Evolutionary conservation across 2,797 vertebrate species (phyloP), one percentile per base, ranked within the genome.

Genomic region (Prionace glauca): DNA sequence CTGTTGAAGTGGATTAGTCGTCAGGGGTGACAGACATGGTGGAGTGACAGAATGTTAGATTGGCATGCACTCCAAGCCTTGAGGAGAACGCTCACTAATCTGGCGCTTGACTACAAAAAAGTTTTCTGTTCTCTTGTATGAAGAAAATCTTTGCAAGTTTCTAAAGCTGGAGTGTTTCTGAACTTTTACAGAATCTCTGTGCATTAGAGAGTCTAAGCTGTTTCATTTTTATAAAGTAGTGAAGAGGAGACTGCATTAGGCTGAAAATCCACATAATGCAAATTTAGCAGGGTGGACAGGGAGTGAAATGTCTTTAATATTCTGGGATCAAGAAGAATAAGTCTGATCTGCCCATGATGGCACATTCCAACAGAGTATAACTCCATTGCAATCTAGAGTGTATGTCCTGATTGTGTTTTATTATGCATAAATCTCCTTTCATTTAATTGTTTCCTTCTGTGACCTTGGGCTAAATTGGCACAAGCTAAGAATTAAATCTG

Each of bases 1-100:
- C 98, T 98, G 98, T 97, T 98, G 97, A 98, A 97, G 96, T 97
- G 98, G 98, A 97, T 98, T 98, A 97, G 98, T 98, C 97, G 97
- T 98, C 96, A 95, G 97, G 90, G 98, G 98, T 96, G 88, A 98
- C 98, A 97, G 97, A 96, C 86, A 96, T 97, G 96, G 97, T 96
- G 96, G 96, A 96, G 96, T 50, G 96, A 95, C 96, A 97, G 98
- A 98, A 98, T 98, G 98, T 97, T 97, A 69, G 65, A 67, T 92
- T 69, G 90, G 90, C 65, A 12, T 41, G 90, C n/a, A 69, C 65
- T 36, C 62, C 90, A 92, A 96, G 97, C 65, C 81, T 84, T 79
- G 87, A 96, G 96, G 96, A 96, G 96, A 60, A 94, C 96, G 95
- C 71, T 97, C 97, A 96, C 96, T 97, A 97, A 97, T 94, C 97